These are phyloP conservation scores for Metalampra italica DNA, from an alignment of 2,888 invertebrate genomes.

Conservation along the genomic window DNA sequence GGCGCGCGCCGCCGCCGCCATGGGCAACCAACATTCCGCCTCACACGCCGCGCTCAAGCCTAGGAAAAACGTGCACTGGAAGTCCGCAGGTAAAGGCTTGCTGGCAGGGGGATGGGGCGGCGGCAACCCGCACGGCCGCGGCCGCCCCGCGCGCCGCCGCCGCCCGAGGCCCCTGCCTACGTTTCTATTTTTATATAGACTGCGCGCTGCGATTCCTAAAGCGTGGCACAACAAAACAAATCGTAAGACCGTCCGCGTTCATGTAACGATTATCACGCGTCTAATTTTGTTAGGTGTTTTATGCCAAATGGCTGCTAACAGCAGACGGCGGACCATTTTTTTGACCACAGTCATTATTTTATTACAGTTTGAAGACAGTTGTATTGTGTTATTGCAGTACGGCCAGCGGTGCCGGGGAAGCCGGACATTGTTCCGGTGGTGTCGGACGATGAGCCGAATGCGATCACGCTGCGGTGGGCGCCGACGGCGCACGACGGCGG, in stretches of 20 bases:
- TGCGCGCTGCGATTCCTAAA: slow-evolving; percentile 62
- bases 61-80: slow-evolving; percentile 90
- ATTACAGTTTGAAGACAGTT: background rate
- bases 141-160: slow-evolving; percentile 14
- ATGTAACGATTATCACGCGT: slow-evolving; percentile 69
- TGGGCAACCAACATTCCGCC: slow-evolving; percentile 75
- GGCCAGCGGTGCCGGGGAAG: slow-evolving; percentile 88
- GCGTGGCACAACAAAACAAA: slow-evolving; percentile 78
- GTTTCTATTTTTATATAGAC: slow-evolving; percentile 69
- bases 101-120: slow-evolving; percentile 5
- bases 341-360: background rate
- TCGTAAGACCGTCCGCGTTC: slow-evolving; percentile 67
- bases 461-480: slow-evolving; percentile 90
- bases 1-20: slow-evolving; percentile 75
- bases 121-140: slow-evolving; percentile 16
- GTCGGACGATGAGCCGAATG: slow-evolving; percentile 87
- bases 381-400: slow-evolving; percentile 75
- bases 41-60: slow-evolving; percentile 72
- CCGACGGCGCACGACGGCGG: slow-evolving; percentile 91
- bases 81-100: slow-evolving; percentile 85
- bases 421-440: slow-evolving; percentile 87
- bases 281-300: slow-evolving; percentile 67
- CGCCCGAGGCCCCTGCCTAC: slow-evolving; percentile 38
- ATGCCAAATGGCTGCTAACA: slow-evolving; percentile 51
- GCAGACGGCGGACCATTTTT: slow-evolving; percentile 12